Conservation (phyloP, 2,113 vertebrate genomes). For the Orycteropus afer region DNA sequence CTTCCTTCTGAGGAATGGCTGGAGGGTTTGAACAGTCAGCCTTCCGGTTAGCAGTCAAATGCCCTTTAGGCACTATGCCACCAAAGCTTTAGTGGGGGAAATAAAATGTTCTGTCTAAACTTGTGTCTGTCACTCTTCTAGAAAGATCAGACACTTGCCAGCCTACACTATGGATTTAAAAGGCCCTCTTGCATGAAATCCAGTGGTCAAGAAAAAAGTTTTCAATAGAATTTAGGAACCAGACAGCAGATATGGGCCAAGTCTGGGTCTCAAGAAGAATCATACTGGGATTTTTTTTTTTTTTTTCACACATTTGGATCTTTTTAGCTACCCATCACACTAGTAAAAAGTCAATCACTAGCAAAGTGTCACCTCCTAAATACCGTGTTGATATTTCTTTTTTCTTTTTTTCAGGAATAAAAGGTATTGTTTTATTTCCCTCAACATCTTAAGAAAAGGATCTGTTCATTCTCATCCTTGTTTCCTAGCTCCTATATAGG, state of each 20-base stretch:
- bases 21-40: no score
- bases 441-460: background rate
- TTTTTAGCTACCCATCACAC: background rate
- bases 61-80: no score
- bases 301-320: background rate
- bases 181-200: background rate
- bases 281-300: background rate
- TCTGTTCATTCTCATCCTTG: background rate
- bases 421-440: background rate
- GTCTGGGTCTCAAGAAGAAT: background rate
- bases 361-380: background rate
- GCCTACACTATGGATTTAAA: background rate
- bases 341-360: constrained; percentile 8
- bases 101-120: background rate
- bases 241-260: background rate
- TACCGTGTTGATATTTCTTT: background rate
- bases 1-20: no score
- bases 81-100: background rate
- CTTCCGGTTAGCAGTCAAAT: no score
- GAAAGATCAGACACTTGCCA: background rate
- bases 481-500: background rate
- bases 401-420: background rate
- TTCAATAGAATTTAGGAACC: constrained; percentile 15
- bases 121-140: background rate
- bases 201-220: background rate